Percentiles rank a stretch among this genome's conserved stretches.
These are phyloP conservation scores for Polymixis flavicincta DNA, from an alignment of 2,888 invertebrate species.

Conservation along the genomic window DNA sequence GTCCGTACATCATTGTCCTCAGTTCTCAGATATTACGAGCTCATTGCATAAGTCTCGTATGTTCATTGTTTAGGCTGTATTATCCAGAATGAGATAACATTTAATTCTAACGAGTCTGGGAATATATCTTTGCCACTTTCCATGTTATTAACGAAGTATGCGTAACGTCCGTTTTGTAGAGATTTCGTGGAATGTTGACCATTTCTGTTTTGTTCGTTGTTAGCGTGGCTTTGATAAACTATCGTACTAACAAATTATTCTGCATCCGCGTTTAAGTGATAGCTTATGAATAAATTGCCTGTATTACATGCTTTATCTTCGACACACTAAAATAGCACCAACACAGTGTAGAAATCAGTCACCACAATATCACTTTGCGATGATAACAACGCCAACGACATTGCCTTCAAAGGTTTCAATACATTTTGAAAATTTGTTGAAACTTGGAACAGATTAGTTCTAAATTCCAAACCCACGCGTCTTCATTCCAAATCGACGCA, in stretches of 20 bases:
- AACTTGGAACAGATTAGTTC: constrained; percentile 30
- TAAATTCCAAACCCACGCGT: constrained; percentile 35
- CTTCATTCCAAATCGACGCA: constrained; percentile 20
- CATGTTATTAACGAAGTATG: constrained; percentile 61
- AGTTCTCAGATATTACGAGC: constrained; percentile 73
- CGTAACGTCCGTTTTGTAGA: constrained; percentile 39
- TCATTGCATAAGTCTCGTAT: constrained; percentile 65
- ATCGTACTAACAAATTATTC: constrained; percentile 33
- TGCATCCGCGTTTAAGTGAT: constrained; percentile 55
- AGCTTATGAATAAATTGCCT: constrained; percentile 42
- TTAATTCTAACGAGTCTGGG: constrained; percentile 81
- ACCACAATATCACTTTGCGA: constrained; percentile 6
- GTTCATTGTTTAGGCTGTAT: constrained; percentile 83
- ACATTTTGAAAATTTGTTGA: constrained; percentile 26
- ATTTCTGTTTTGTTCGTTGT: constrained; percentile 35
- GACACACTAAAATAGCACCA: constrained; percentile 1
- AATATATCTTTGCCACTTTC: constrained; percentile 84
- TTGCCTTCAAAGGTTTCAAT: constrained; percentile 20
- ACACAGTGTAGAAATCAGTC: constrained; percentile 17
- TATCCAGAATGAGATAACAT: constrained; percentile 85
- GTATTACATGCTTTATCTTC: constrained; percentile 13
- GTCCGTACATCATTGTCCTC: constrained; percentile 54
- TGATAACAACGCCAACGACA: constrained; percentile 1
- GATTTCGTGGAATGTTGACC: constrained; percentile 43
- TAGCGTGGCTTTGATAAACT: constrained; percentile 41